Base-by-base conservation (phyloP, 1,140 invertebrate species). In the Lethrus apterus region DNA sequence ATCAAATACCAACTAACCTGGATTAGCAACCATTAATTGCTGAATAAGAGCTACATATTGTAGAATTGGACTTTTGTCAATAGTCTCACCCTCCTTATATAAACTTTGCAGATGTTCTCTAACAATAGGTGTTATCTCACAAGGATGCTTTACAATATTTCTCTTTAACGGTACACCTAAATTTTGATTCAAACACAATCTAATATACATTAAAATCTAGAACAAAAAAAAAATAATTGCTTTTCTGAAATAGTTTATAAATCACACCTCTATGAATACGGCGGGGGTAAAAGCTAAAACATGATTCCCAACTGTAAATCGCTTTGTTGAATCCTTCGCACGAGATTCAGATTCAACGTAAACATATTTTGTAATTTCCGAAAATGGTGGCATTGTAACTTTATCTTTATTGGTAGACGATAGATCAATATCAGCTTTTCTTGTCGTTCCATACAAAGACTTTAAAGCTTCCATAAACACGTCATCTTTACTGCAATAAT, bases 191-290 rank as follows among this genome's bases (percentile, higher is more conserved):
- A 92, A 65, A 60, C 86, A 89, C 55, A 88, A 71, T 2, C 86
- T 74, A 42, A 89, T 64, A 65, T 90, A 91, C 2, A 80, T 70
- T 4, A 91, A 64, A 48, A 89, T 81, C 82, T 88, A 59, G 11
- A 70, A 67, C 50, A 54, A 53, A 36, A 44, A 11, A 19, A 48
- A n/a, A 38, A 21, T 38, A 10, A n/a, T 38, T 21, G n/a, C n/a
- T n/a, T n/a, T n/a, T n/a, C n/a, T n/a, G n/a, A n/a, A n/a, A n/a
- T n/a, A 10, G 2, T 34, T 17, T 15, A 17, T 9, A 34, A 34
- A 5, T 38, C 52, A 61, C 56, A 83, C 80, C 70, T 84, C 79
- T 51, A 74, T 73, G 58, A 78, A 83, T 2, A 78, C 75, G 21
- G 70, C 54, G 13, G 79, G 71, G 50, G 72, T 74, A 58, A 84